Conservation (phyloP, 2,113 vertebrate species). For the Protobothrops flavoviridis region DNA sequence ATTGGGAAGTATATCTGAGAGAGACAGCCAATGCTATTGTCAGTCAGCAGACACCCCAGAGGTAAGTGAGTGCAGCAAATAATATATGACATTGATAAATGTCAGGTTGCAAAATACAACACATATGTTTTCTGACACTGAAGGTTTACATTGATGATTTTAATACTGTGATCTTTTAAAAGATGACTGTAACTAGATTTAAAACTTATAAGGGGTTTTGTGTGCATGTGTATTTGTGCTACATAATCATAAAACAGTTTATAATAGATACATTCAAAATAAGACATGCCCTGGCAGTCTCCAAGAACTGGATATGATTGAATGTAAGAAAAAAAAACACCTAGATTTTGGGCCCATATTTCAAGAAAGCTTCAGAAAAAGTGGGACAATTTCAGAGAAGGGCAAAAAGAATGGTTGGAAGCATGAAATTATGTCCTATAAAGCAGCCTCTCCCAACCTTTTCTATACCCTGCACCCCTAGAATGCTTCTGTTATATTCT, state of each 20-base stretch:
- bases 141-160: not conserved
- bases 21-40: constrained; percentile 94
- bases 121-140: not conserved
- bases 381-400: not conserved
- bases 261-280: not conserved
- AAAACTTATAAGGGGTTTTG: not conserved
- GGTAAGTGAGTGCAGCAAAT: constrained; percentile 64
- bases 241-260: not conserved
- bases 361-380: not conserved
- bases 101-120: not conserved
- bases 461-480: no score
- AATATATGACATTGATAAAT: not conserved
- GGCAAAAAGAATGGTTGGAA: not conserved
- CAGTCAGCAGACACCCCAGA: constrained; percentile 92
- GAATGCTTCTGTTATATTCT: no score
- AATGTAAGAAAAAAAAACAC: not conserved
- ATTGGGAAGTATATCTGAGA: constrained; percentile 96
- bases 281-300: not conserved
- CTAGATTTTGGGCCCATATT: not conserved
- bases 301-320: not conserved
- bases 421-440: not conserved
- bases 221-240: not conserved
- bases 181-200: not conserved
- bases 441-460: no score
- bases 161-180: constrained; percentile 1